These are phyloP conservation scores for Cotesia glomerata DNA, from an alignment of 1,140 invertebrate species.

Conservation along the genomic window DNA sequence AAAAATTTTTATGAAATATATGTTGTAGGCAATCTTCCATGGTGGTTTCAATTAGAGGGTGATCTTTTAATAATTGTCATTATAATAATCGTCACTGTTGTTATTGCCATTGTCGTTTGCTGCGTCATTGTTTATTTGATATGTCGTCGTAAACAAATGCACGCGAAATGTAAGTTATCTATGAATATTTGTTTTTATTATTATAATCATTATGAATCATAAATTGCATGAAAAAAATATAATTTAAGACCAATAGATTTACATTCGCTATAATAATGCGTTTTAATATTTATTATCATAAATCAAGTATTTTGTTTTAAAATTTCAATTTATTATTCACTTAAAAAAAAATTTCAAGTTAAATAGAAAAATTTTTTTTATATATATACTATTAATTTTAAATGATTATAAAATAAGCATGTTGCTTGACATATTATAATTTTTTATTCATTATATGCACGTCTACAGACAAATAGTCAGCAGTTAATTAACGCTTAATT, in stretches of 20 bases:
- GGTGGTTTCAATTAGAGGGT: conserved; percentile 78
- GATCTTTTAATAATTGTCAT: conserved; percentile 80
- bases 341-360: too few species aligned
- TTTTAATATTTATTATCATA: neutral
- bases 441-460: neutral
- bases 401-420: neutral
- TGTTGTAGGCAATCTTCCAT: conserved; percentile 71
- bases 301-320: too few species aligned
- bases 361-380: too few species aligned
- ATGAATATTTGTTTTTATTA: conserved; percentile 35
- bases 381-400: too few species aligned
- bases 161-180: conserved; percentile 83
- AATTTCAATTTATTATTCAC: too few species aligned
- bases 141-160: conserved; percentile 77
- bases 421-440: neutral
- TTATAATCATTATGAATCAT: neutral
- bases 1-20: conserved; percentile 13
- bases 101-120: conserved; percentile 80
- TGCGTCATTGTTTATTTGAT: conserved; percentile 84
- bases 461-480: neutral
- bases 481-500: neutral
- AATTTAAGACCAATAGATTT: too few species aligned
- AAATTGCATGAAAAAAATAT: too few species aligned
- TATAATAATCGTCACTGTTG: conserved; percentile 74
- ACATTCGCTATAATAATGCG: neutral